Base-by-base conservation (phyloP, 2,113 vertebrate genomes). In the Myiozetetes cayanensis region DNA sequence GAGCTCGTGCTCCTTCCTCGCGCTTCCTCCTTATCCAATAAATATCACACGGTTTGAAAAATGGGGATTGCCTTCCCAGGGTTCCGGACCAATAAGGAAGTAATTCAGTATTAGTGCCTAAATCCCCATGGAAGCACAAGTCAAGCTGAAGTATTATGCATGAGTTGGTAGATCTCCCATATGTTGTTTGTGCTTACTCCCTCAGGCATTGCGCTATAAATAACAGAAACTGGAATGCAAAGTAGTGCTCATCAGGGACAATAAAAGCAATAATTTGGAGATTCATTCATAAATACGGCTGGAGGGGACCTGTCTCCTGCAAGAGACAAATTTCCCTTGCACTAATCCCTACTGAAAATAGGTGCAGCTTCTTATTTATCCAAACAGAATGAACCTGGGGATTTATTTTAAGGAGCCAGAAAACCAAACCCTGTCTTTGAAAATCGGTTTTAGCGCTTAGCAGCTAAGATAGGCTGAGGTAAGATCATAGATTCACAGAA, bases 141-240 rank as follows among this genome's bases (percentile, higher is more conserved):
- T 65, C 85, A 89, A 76, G 66, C 56, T 79, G 80, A 94, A 83
- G 37, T 61, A 90, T 91, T 75, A 83, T 66, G 84, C 68, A 58
- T 92, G 85, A 91, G 59, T 91, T 89, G 72, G 65, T 91, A 86
- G 84, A 87, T 87, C 35, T 39, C 80, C 91, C 73, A 30, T 93
- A 91, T 94, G 91, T 95, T 96, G 85, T 92, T 88, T 94, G 44
- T 81, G 47, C 50, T 87, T 53, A 41, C 63, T 86, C 94, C 96
- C 81, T 31, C 82, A 94, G 82, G 93, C 63, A 73, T 43, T 93
- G 58, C 30, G 47, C 78, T 88, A 87, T 95, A 94, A 96, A 96
- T 93, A 97, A 87, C 79, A 87, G 75, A 56, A 93, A 65, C 47
- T 46, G 74, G 68, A 93, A 91, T 81, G 74, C 63, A 85, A 91